Conservation (phyloP, 1,140 invertebrate species). For the Oscheius sp. region DNA sequence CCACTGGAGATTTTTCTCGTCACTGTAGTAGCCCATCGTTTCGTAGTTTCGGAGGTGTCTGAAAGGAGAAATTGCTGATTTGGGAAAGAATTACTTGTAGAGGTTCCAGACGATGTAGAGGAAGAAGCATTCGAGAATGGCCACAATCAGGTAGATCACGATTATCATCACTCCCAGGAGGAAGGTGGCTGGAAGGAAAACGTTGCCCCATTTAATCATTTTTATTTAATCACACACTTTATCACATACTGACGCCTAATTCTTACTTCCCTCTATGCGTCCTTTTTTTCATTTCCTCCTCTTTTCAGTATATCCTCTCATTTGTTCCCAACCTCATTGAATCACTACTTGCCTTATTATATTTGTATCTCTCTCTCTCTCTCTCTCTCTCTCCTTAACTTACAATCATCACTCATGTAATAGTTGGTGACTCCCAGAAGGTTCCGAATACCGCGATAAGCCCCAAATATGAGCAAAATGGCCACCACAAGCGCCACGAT, state of each 20-base stretch:
- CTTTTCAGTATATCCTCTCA: not conserved
- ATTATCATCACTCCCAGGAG: constrained; percentile 55
- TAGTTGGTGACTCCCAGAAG: constrained; percentile 58
- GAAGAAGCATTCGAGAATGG: constrained; percentile 58
- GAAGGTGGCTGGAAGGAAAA: constrained; percentile 52
- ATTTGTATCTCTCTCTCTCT: too few species aligned
- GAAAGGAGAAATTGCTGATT: not conserved
- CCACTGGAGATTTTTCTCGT: constrained; percentile 26
- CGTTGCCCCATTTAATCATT: not conserved
- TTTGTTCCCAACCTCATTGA: not conserved
- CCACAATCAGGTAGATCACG: constrained; percentile 56
- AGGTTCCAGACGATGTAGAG: constrained; percentile 59
- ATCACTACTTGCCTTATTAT: too few species aligned
- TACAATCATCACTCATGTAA: constrained; percentile 59
- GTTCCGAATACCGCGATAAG: constrained; percentile 54
- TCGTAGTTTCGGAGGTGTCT: constrained; percentile 34
- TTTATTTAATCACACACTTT: not conserved
- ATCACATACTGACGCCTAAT: too few species aligned
- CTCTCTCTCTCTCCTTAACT: too few species aligned
- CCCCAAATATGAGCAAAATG: constrained; percentile 54
- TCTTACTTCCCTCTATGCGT: not conserved
- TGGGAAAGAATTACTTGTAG: constrained; percentile 48
- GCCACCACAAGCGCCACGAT: constrained; percentile 56
- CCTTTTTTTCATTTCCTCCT: not conserved
- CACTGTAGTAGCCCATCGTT: not conserved